Base-by-base conservation (phyloP, 2,888 invertebrate genomes). In the Camptogramma bilineatum region DNA sequence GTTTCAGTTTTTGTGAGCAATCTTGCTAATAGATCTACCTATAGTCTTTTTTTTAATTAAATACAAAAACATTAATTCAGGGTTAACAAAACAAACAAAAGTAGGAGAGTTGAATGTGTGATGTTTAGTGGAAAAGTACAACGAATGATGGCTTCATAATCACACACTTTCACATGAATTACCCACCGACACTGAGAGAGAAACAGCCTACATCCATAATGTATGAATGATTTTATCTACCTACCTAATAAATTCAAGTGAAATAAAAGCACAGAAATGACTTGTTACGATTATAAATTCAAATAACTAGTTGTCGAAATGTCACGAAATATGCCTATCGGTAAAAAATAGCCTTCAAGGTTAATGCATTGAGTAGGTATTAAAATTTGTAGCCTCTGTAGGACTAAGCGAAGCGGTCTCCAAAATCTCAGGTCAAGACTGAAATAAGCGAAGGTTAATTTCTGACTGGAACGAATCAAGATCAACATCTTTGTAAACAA, bases 91-190 rank as follows among this genome's bases (percentile, higher is more conserved):
- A 28, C 28, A 28, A 28, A 28, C 28, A 28, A 28, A 4, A 24
- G 24, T 4, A 24, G 4, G 28, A 4, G 28, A 28, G 28, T 28
- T 28, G 28, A 28, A 28, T 28, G 24, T 24, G 24, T 18, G 4
- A 28, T 9, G 17, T 19, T 51, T 10, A 34, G 53, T 51, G 46
- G 53, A 53, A 48, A 54, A 28, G 18, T 50, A 64, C 44, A 63
- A 53, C 47, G 44, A 13, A 58, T 58, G 54, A 58, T 58, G 62
- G 10, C 52, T 61, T 61, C 31, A 54, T 51, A 62, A 54, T 56
- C 47, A 53, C 28, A 24, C 52, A 62, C 66, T 66, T 66, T 66
- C 66, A 66, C 58, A 46, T 66, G 19, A 62, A 58, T 53, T 60
- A 24, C 39, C 54, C 56, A 24, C 42, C 51, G 24, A 44, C 47